Evolutionary conservation across 1,140 invertebrate species (phyloP).

Genomic region (Drosophila saltans): DNA sequence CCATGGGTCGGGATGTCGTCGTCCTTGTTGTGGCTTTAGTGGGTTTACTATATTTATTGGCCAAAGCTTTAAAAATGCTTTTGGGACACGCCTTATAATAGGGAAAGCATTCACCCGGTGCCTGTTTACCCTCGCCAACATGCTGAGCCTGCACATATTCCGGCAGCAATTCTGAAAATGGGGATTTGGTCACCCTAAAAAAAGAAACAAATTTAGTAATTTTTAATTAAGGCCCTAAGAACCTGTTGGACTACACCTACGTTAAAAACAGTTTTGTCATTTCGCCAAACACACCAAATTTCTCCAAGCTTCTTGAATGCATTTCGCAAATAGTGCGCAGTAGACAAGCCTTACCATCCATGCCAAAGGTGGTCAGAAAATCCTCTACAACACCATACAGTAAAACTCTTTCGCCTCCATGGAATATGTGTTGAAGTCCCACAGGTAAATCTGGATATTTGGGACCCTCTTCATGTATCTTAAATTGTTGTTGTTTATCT

Average conservation of each 20-base stretch:
- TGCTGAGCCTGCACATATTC: conserved; percentile 92
- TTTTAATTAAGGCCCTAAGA: not conserved
- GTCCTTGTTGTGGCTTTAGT: conserved; percentile 18
- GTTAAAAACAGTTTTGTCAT: conserved; percentile 91
- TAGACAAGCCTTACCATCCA: conserved; percentile 92
- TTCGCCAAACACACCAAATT: conserved; percentile 91
- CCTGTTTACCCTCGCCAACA: conserved; percentile 85
- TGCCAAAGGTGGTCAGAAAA: conserved; percentile 89
- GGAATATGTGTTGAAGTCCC: conserved; percentile 85
- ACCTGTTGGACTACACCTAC: conserved; percentile 85
- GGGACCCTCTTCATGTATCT: conserved; percentile 60
- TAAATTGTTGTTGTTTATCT: conserved; percentile 26
- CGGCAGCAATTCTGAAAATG: conserved; percentile 87
- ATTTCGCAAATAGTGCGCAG: conserved; percentile 93
- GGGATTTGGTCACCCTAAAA: conserved; percentile 90
- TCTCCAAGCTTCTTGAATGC: conserved; percentile 89
- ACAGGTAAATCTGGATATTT: conserved; percentile 75
- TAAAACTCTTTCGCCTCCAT: conserved; percentile 90
- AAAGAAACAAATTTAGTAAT: conserved; percentile 24
- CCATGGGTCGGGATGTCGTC: conserved; percentile 42
- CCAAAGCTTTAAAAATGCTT: conserved; percentile 88
- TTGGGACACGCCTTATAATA: conserved; percentile 93
- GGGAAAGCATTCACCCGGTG: conserved; percentile 91
- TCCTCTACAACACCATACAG: conserved; percentile 90
- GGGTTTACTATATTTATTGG: conserved; percentile 86